phyloP scores from a whole-genome alignment of 2,888 invertebrate species.

The Caenorhabditis sinica region DNA sequence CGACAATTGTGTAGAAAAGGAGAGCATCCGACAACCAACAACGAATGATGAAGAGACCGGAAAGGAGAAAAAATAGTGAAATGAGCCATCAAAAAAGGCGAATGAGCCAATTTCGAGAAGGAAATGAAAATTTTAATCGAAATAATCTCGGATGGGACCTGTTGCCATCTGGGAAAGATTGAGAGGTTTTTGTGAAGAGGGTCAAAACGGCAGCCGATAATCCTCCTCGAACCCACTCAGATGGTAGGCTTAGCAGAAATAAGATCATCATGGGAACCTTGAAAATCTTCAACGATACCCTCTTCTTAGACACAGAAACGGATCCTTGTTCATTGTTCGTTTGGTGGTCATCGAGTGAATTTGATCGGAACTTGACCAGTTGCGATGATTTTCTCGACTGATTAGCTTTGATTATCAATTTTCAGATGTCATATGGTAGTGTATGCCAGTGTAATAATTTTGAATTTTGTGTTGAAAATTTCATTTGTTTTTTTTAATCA shows the following conservation, averaged over 20 bases:
- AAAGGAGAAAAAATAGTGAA: not conserved
- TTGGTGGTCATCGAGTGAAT: too few relatives aligned
- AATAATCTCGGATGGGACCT: too few relatives aligned
- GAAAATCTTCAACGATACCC: conserved; percentile 4
- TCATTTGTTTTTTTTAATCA: too few relatives aligned
- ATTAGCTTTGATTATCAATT: conserved; percentile 15
- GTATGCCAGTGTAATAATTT: too few relatives aligned
- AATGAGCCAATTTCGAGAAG: not conserved
- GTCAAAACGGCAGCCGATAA: conserved; percentile 26
- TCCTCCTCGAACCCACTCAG: conserved; percentile 58
- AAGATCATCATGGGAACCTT: conserved; percentile 59
- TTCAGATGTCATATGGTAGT: not conserved
- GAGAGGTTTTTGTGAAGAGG: conserved; percentile 3
- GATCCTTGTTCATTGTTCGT: not conserved
- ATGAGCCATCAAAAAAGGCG: too few relatives aligned
- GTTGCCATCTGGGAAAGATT: not conserved
- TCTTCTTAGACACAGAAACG: not conserved
- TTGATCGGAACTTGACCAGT: conserved; percentile 20
- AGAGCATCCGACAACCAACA: not conserved
- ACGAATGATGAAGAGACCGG: not conserved
- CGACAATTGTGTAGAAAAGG: conserved; percentile 18
- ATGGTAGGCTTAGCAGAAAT: conserved; percentile 56
- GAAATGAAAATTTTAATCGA: not conserved
- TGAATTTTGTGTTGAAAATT: too few relatives aligned
- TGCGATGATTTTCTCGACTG: not conserved